Base-by-base conservation (phyloP, 2,888 invertebrate genomes). In the Lasioglossum pauxillum region DNA sequence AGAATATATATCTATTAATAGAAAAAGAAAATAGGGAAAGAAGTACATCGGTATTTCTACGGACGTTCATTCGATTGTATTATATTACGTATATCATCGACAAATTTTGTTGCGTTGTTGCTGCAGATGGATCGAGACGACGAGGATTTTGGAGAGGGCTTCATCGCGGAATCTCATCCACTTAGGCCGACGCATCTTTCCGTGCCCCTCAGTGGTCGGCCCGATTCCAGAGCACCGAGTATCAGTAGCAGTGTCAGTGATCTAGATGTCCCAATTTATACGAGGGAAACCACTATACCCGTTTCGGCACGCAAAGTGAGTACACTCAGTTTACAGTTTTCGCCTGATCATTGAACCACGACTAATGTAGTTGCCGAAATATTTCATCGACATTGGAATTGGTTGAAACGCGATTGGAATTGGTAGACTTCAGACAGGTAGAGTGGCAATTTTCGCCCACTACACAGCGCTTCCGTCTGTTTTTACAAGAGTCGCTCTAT, bases 261-360 rank as follows among this genome's bases (percentile, higher is more conserved):
- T 91, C 94, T 96, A 92, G 96, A 96, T 88, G 96, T 96, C 69
- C 96, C 96, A n/a, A 96, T 96, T 88, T 96, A 96, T 88, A 94
- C 95, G 72, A 93, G 95, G 35, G 95, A 95, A 81, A 95, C 95
- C 3, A 95, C 95, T 67, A 82, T 94, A 86, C 95, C 95, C 2
- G 82, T 95, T 4, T 93, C 93, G 1, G 91, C 93, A 31, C 92
- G 90, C 84, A 91, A 90, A 92, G 95, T 94, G 87, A 93, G 87
- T 85, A 75, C 27, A 72, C 27, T 23, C 2, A 10, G 23, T 53
- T 53, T 53, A 4, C 53, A 23, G 27, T 27, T 60, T 60, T 5
- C 60, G 4, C 16, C 41, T 19, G 35, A 44, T 38, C 75, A 27
- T 31, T 60, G 31, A 60, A 78, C 60, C 27, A n/a, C 3, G 14